These are phyloP conservation scores for Trachelus troglodyta DNA, from an alignment of 2,888 invertebrate genomes.

Conservation along the genomic window DNA sequence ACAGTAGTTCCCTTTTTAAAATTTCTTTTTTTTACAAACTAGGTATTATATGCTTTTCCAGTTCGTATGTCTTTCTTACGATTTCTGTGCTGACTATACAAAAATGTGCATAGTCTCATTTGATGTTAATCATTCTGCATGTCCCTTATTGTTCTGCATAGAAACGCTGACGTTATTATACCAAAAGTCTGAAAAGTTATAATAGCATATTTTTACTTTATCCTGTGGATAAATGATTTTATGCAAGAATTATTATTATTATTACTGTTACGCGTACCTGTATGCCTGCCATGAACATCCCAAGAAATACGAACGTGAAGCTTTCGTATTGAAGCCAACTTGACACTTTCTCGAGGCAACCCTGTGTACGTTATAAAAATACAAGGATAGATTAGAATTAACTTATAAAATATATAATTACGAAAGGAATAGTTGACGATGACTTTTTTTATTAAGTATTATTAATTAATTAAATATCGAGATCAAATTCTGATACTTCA, in stretches of 20 bases:
- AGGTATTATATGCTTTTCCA: neutral
- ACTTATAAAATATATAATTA: neutral
- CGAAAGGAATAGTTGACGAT: neutral
- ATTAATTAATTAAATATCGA: neutral
- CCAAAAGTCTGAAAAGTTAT: slow-evolving; percentile 46
- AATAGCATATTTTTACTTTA: neutral
- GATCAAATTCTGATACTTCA: slow-evolving; percentile 24
- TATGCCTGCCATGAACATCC: slow-evolving; percentile 58
- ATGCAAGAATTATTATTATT: neutral
- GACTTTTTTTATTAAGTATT: too few species aligned
- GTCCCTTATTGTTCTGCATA: slow-evolving; percentile 51
- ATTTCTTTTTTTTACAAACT: neutral
- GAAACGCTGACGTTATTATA: slow-evolving; percentile 54
- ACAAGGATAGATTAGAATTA: neutral
- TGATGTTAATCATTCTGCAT: slow-evolving; percentile 35
- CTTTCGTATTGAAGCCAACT: slow-evolving; percentile 66
- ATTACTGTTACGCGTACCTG: slow-evolving; percentile 43
- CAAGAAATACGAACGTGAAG: slow-evolving; percentile 64
- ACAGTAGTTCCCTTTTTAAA: neutral
- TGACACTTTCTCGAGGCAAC: slow-evolving; percentile 65
- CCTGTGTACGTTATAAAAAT: slow-evolving; percentile 49
- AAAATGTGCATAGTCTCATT: neutral
- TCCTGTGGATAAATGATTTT: neutral
- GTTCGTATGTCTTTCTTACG: neutral
- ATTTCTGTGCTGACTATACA: neutral